These are phyloP conservation scores for Dendrocopos noguchii DNA, from an alignment of 2,113 vertebrate genomes.

Conservation along the genomic window DNA sequence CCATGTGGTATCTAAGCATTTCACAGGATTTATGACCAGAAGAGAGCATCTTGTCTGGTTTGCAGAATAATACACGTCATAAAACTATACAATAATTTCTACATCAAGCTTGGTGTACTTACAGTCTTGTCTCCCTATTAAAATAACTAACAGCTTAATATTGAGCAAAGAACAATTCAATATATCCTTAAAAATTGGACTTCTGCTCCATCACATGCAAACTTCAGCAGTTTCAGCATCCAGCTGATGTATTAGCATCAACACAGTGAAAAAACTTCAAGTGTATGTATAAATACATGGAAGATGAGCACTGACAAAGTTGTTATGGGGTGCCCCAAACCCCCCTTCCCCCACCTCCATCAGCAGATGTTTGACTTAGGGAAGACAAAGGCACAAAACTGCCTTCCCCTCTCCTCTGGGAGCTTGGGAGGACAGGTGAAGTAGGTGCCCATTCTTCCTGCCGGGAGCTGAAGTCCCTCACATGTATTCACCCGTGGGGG, in stretches of 20 bases:
- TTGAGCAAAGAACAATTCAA: background rate
- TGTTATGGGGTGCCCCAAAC: no score
- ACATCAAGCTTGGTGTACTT: background rate
- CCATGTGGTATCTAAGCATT: slow-evolving; percentile 20
- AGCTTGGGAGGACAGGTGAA: no score
- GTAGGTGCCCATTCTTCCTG: no score
- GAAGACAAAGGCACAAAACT: no score
- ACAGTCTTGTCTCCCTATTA: background rate
- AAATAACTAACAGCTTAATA: background rate
- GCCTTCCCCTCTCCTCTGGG: no score
- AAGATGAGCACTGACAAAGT: background rate
- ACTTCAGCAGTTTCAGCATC: background rate
- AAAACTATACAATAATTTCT: slow-evolving; percentile 38
- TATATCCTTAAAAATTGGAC: background rate
- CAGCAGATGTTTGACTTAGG: no score
- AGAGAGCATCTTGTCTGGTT: background rate
- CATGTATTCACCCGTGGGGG: no score
- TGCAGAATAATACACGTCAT: background rate
- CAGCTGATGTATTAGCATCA: background rate
- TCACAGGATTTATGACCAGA: background rate
- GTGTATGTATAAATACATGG: background rate
- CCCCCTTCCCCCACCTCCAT: no score
- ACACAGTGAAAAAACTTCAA: background rate
- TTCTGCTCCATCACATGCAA: background rate
- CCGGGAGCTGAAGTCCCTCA: no score